Percentiles rank a stretch among this genome's conserved stretches.
Evolutionary conservation across 2,888 invertebrate genomes (phyloP).

Genomic region (Leptogaster cylindrica): DNA sequence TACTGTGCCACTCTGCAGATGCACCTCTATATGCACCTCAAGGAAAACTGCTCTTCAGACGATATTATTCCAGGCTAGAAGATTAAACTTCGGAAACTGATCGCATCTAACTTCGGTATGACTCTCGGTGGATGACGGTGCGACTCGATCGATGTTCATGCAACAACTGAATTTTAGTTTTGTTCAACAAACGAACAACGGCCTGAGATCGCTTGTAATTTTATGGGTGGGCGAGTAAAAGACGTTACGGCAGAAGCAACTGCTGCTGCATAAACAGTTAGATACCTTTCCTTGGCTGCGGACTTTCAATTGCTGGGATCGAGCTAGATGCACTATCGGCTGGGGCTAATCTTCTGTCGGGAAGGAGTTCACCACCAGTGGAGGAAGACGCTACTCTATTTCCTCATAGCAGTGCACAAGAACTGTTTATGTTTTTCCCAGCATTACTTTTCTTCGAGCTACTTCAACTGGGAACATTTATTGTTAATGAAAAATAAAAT

Average conservation of each 20-base stretch:
- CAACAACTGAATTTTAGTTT: conserved; percentile 40
- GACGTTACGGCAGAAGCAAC: too few species aligned
- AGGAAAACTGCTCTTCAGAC: conserved; percentile 45
- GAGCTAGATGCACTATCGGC: neutral
- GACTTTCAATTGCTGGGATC: neutral
- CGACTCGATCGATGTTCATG: conserved; percentile 40
- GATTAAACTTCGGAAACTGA: neutral
- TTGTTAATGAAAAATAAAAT: too few species aligned
- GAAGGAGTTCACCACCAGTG: neutral
- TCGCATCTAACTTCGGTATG: neutral
- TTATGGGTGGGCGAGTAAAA: conserved; percentile 32
- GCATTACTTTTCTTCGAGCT: too few species aligned
- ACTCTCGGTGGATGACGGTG: too few species aligned
- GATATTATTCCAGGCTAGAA: neutral
- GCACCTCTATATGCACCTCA: conserved; percentile 44
- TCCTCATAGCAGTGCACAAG: too few species aligned
- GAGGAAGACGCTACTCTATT: neutral
- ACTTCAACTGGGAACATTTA: too few species aligned
- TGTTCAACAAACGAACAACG: conserved; percentile 31
- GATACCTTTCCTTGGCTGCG: conserved; percentile 13
- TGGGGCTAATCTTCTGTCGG: conserved; percentile 5
- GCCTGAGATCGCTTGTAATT: conserved; percentile 19
- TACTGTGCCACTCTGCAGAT: conserved; percentile 26
- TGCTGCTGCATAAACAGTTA: neutral
- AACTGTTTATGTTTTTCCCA: too few species aligned